Conservation (phyloP, 2,113 vertebrate species). For the Erinaceus europaeus region DNA sequence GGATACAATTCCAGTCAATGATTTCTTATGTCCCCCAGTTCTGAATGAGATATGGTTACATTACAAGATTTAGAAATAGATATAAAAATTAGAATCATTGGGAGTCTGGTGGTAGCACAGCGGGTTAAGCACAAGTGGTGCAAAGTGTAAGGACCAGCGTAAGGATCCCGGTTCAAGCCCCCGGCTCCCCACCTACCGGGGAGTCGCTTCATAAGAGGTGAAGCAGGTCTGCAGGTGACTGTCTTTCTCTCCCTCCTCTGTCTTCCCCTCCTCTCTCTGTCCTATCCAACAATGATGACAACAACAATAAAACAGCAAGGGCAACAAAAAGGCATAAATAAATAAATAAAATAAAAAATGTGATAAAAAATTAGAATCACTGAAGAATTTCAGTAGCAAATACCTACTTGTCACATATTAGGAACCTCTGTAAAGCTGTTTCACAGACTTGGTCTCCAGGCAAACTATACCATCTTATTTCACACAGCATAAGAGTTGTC, state of each 20-base stretch:
- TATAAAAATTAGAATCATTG: not conserved
- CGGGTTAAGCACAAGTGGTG: too few species aligned
- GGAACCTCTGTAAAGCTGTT: not conserved
- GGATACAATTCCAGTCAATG: slow-evolving; percentile 3
- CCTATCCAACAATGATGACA: too few species aligned
- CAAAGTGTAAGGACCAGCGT: too few species aligned
- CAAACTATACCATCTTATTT: not conserved
- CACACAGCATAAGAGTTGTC: not conserved
- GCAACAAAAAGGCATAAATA: too few species aligned
- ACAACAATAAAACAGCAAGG: too few species aligned
- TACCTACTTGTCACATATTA: not conserved
- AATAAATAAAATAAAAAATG: not conserved
- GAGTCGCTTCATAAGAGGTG: too few species aligned
- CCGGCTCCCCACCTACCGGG: too few species aligned
- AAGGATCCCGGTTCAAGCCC: too few species aligned
- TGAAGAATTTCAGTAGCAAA: not conserved
- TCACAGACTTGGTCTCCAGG: slow-evolving; percentile 1
- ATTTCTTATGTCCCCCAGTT: slow-evolving; percentile 1
- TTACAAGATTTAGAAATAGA: slow-evolving; percentile 26
- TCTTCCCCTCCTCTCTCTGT: too few species aligned
- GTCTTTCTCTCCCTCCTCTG: too few species aligned
- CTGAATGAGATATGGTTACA: not conserved
- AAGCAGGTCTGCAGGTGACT: too few species aligned
- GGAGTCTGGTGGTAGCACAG: too few species aligned
- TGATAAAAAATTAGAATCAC: not conserved